Evolutionary conservation across 2,797 vertebrate species (phyloP).

Genomic region (Hippoglossus hippoglossus): DNA sequence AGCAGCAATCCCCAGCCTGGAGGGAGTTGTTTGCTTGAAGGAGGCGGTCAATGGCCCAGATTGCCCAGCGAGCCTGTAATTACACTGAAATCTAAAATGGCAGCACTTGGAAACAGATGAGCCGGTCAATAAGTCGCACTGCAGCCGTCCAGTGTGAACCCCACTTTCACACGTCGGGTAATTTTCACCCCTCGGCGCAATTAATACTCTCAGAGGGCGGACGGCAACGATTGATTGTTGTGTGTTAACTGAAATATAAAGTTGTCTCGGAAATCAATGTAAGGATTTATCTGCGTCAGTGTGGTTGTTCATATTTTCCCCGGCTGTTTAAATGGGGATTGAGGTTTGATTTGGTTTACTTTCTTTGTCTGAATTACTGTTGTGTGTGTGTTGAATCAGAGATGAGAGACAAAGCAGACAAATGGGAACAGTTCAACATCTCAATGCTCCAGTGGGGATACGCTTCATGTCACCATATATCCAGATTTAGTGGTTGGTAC

Average conservation of each 20-base stretch:
- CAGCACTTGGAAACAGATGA: constrained; percentile 72
- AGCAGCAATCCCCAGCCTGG: constrained; percentile 40
- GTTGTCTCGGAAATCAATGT: constrained; percentile 49
- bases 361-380: not conserved
- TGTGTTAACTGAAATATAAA: constrained; percentile 55
- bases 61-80: constrained; percentile 82
- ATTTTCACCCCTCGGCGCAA: constrained; percentile 72
- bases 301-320: constrained; percentile 38
- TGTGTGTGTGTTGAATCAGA: not conserved
- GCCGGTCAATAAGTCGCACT: constrained; percentile 80
- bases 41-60: constrained; percentile 74
- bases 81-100: constrained; percentile 85
- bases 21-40: constrained; percentile 75
- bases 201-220: constrained; percentile 82
- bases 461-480: no score
- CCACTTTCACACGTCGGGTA: constrained; percentile 64
- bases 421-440: no score
- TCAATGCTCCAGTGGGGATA: no score
- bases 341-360: not conserved
- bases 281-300: constrained; percentile 23
- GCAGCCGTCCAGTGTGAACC: constrained; percentile 48
- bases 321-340: constrained; percentile 14
- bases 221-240: constrained; percentile 73
- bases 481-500: no score
- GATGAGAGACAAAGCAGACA: no score